phyloP scores from a whole-genome alignment of 2,797 vertebrate species.

The Sebastes reedi region DNA sequence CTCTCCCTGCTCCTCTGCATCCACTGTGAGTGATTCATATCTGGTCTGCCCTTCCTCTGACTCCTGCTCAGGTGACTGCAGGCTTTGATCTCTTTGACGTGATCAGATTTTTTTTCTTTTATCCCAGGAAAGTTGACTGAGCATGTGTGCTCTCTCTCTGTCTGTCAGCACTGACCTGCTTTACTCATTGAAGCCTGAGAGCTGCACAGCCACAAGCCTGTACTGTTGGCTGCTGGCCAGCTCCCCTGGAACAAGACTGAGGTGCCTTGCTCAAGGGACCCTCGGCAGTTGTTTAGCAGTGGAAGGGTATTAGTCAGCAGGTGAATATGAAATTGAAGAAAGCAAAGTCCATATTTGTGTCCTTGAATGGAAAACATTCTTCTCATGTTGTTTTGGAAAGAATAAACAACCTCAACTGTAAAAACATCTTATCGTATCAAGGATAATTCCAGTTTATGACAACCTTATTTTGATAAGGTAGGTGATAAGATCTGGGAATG shows the following conservation, averaged over 20 bases:
- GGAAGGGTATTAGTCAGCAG: background rate
- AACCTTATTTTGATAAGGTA: too few species aligned
- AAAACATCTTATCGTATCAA: background rate
- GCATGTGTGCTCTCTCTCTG: background rate
- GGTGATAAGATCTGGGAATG: too few species aligned
- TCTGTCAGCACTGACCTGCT: background rate
- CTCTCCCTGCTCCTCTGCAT: background rate
- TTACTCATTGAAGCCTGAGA: background rate
- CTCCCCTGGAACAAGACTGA: background rate
- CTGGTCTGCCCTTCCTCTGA: slow-evolving; percentile 26
- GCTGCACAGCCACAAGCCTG: background rate
- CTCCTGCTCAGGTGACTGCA: slow-evolving; percentile 29
- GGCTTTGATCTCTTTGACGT: slow-evolving; percentile 16
- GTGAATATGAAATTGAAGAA: background rate
- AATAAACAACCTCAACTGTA: background rate
- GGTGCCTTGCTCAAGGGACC: background rate
- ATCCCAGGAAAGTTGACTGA: slow-evolving; percentile 4
- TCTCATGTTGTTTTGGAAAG: background rate
- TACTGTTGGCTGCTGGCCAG: background rate
- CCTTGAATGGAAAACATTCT: background rate
- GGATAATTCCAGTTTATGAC: background rate
- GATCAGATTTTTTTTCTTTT: background rate
- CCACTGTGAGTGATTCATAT: slow-evolving; percentile 15
- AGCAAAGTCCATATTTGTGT: background rate
- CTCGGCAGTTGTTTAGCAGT: background rate